Evolutionary conservation across 2,888 invertebrate genomes (phyloP), one percentile per base, ranked within the genome.

Genomic region (Furcula furcula): DNA sequence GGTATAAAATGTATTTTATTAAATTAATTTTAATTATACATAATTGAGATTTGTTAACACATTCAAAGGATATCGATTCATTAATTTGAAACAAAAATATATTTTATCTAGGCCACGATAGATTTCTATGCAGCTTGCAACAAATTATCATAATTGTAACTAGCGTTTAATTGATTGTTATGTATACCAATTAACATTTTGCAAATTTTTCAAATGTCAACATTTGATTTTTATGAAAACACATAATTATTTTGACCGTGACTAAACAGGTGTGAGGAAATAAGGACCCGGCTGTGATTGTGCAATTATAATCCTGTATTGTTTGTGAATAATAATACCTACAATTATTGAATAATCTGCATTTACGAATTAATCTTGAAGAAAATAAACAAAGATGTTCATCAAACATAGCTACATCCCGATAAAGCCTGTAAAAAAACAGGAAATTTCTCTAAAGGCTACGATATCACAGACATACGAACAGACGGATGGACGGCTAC

Each of bases 151-250:
- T 46, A 28, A 31, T 22, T n/a, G 31, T 40, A 32, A 49, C 44
- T 29, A 35, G 14, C 14, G 44, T 12, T 29, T 38, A 55, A 28
- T 31, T 51, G 46, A 46, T 54, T 43, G 48, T 46, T 46, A 41
- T 36, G 39, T 31, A 53, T 44, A 41, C 31, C 55, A 53, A 55
- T 55, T 40, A 45, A 40, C 12, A n/a, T 45, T 44, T 39, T 26
- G 29, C 13, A 31, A 49, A 49, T 35, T 7, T 30, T 46, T 43
- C 21, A 36, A 47, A 47, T 53, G 45, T 45, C 49, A 41, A 31
- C 21, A 26, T 41, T 33, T 19, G n/a, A 2, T 9, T 12, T 26
- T 26, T 26, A 14, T 14, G 26, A 9, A 3, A 7, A 20, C 2
- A 20, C 2, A 26, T 26, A 26, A 31, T 15, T 22, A 19, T 26